Evolutionary conservation across 2,888 invertebrate species (phyloP).

Genomic region (Orgyia antiqua): DNA sequence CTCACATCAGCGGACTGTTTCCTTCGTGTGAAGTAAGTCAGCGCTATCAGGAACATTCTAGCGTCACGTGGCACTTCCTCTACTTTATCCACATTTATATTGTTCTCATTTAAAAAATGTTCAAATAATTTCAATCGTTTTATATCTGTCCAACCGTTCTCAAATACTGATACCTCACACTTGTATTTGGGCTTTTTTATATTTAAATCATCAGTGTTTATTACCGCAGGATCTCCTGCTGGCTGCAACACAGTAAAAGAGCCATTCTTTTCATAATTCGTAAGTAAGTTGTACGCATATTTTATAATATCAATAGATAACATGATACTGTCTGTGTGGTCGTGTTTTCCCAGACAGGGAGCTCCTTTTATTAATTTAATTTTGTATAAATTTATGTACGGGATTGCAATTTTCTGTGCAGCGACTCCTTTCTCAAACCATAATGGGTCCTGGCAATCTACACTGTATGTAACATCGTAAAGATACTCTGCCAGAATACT

Average conservation of each 20-base stretch:
- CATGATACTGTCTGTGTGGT: slow-evolving; percentile 9
- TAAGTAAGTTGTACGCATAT: slow-evolving; percentile 38
- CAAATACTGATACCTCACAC: slow-evolving; percentile 28
- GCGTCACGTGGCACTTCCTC: slow-evolving; percentile 23
- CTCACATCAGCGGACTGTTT: slow-evolving; percentile 12
- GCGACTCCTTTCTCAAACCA: slow-evolving; percentile 25
- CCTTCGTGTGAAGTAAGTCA: slow-evolving; percentile 32
- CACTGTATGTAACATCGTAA: neutral
- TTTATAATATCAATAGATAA: slow-evolving; percentile 33
- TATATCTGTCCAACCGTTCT: slow-evolving; percentile 35
- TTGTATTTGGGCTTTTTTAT: slow-evolving; percentile 24
- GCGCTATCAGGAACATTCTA: slow-evolving; percentile 29
- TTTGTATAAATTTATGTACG: slow-evolving; percentile 18
- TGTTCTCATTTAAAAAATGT: slow-evolving; percentile 11
- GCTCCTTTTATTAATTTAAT: slow-evolving; percentile 9
- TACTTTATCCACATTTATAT: slow-evolving; percentile 16
- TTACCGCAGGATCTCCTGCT: neutral
- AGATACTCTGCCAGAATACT: slow-evolving; percentile 8
- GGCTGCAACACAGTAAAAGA: slow-evolving; percentile 8
- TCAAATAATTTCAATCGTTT: slow-evolving; percentile 12
- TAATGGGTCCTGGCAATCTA: slow-evolving; percentile 5
- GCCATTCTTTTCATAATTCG: slow-evolving; percentile 17
- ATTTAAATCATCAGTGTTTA: slow-evolving; percentile 2
- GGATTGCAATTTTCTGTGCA: slow-evolving; percentile 6
- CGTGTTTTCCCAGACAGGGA: slow-evolving; percentile 1